Evolutionary conservation across 2,113 vertebrate genomes (phyloP), one percentile per base, ranked within the genome.

Genomic region (Cebidichthys violaceus): DNA sequence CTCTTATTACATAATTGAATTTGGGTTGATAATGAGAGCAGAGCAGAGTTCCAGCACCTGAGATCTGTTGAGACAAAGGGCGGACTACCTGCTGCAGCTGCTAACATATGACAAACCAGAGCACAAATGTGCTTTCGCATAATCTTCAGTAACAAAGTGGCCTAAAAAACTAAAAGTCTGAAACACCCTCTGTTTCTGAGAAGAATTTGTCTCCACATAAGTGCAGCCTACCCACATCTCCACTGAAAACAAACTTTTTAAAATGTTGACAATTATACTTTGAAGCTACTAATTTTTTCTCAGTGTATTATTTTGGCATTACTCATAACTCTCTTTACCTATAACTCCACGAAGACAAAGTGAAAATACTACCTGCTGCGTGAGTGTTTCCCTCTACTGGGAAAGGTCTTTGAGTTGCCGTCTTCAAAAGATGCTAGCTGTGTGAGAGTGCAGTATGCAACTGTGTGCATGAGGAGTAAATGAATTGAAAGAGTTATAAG

Each of bases 1-100:
- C 71, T 82, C 85, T 88, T 89, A 89, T 91, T 91, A 91, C 86
- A 89, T 92, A 89, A 93, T 90, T 92, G 75, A 90, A 93, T 94
- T 89, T 91, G 84, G 82, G 66, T 87, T 85, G 86, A 86, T 90
- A 94, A 92, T 91, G 90, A 90, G 89, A 83, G 69, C 60, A 66
- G 81, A 81, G 75, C 62, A 80, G 82, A 89, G 90, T 89, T 83
- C 70, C 61, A 81, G 70, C 82, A 89, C 88, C 80, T 91, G 83
- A 86, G 82, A 82, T 89, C 88, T 79, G 61, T 65, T 61, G 79
- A 67, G 86, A 86, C 65, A 14, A 62, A 82, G 74, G 55, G 27
- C 4, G 29, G 69, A 69, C 72, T 83, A 83, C 84, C 85, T 89
- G 76, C 65, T 75, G 61, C 70, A 69, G 71, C 70, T 87, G 79